Evolutionary conservation across 2,888 invertebrate genomes (phyloP), one percentile per base, ranked within the genome.

Genomic region (Macrophya alboannulata): DNA sequence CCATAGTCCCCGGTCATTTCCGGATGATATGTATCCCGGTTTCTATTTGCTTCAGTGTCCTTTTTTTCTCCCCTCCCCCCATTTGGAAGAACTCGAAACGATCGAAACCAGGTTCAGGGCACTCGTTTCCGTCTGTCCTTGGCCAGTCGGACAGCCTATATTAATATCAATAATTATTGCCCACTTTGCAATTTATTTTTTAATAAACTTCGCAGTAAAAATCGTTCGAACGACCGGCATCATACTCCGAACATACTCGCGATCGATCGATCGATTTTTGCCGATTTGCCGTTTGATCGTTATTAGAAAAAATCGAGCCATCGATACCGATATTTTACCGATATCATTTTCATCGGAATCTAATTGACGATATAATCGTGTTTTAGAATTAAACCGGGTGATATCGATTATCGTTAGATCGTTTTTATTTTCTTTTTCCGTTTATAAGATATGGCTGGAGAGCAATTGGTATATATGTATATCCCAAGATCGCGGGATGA

Each of bases 381-480:
- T 55, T 8, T n/a, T 8, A 8, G 17, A 51, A 51, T 55, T 51
- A 51, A 51, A 6, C 17, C 4, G 17, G 15, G 15, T 48, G 48
- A 51, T 51, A 51, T 17, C 4, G 51, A 17, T 51, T 51, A 51
- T 51, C 51, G 51, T 51, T 5, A 51, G 12, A 76, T 76, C 76
- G 76, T n/a, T 72, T 62, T 31, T 31, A 3, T 31, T 31, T 31
- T 31, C 1, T 31, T 31, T 15, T 51, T 76, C 55, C 77, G 51
- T 55, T 37, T 25, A 77, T 51, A 55, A 25, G 55, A 21, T 43
- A 51, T 17, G 25, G n/a, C 77, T 6, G 37, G 3, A 31, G 3
- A 77, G 77, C 77, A 81, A 83, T 83, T 71, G 68, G 81, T 81
- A n/a, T n/a, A n/a, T n/a, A n/a, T n/a, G n/a, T n/a, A n/a, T n/a